Conservation (phyloP, 2,113 vertebrate species). For the Cryptomyrus ogoouensis region DNA sequence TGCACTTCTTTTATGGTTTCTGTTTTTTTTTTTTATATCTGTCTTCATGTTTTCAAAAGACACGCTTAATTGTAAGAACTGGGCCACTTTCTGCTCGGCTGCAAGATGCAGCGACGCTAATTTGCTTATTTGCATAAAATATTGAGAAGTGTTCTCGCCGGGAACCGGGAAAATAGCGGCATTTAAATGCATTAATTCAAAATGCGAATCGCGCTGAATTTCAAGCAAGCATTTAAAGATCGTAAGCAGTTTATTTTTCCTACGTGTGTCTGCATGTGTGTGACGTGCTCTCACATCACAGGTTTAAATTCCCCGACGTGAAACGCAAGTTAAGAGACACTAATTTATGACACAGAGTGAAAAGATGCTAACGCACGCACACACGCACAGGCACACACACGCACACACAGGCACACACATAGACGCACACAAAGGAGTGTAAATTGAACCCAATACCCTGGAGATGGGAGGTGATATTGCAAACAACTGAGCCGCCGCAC, state of each 20-base stretch:
- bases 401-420: background rate
- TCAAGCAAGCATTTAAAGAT: background rate
- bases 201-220: conserved; percentile 27
- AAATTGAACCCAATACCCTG: background rate
- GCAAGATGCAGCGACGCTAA: conserved; percentile 28
- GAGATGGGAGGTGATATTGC: background rate
- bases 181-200: conserved; percentile 32
- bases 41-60: conserved; percentile 9
- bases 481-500: background rate
- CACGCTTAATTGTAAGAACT: conserved; percentile 8
- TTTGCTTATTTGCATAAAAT: conserved; percentile 44
- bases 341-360: background rate
- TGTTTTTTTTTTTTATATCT: background rate
- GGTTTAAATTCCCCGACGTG: background rate
- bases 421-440: background rate
- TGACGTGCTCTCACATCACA: background rate
- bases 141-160: conserved; percentile 32
- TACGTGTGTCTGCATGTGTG: background rate
- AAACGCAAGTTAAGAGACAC: background rate
- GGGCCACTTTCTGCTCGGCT: conserved; percentile 4
- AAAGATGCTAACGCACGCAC: background rate
- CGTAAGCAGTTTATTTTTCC: conserved; percentile 7
- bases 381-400: background rate
- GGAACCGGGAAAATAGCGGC: conserved; percentile 27
- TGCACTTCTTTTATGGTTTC: background rate